Evolutionary conservation across 1,140 invertebrate species (phyloP).

Genomic region (Telenomus remus): DNA sequence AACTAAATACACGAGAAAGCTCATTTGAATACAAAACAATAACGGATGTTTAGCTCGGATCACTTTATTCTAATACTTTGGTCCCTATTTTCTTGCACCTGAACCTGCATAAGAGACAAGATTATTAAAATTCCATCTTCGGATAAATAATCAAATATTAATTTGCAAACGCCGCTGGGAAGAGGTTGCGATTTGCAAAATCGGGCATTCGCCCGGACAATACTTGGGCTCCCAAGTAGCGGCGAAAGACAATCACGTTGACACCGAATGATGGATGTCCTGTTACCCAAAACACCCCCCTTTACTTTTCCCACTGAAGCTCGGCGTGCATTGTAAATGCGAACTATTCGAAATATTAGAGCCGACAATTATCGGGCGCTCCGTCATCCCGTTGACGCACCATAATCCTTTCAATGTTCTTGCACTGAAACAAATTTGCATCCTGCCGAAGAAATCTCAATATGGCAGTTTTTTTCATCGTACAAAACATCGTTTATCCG

Average conservation of each 20-base stretch:
- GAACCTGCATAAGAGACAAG: background rate
- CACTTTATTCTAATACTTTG: slow-evolving; percentile 5
- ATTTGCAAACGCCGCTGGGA: background rate
- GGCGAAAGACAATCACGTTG: slow-evolving; percentile 75
- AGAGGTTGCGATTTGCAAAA: slow-evolving; percentile 5
- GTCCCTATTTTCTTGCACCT: too few species aligned
- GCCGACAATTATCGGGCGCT: slow-evolving; percentile 72
- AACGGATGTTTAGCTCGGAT: slow-evolving; percentile 53
- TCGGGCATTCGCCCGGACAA: slow-evolving; percentile 57
- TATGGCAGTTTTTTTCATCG: slow-evolving; percentile 22
- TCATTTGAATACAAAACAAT: slow-evolving; percentile 72
- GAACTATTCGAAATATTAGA: slow-evolving; percentile 77
- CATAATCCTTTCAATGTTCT: slow-evolving; percentile 74
- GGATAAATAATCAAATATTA: background rate
- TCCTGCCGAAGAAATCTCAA: slow-evolving; percentile 27
- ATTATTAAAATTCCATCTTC: background rate
- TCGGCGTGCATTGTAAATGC: slow-evolving; percentile 76
- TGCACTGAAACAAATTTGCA: slow-evolving; percentile 56
- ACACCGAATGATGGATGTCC: slow-evolving; percentile 75
- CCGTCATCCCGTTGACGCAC: slow-evolving; percentile 75
- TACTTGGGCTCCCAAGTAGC: slow-evolving; percentile 67
- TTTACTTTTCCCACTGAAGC: slow-evolving; percentile 73
- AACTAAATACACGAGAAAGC: slow-evolving; percentile 69
- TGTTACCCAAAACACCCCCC: slow-evolving; percentile 68
- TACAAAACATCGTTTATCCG: background rate